Evolutionary conservation across 2,797 vertebrate genomes (phyloP), one percentile per base, ranked within the genome.

Genomic region (Chelon auratus): DNA sequence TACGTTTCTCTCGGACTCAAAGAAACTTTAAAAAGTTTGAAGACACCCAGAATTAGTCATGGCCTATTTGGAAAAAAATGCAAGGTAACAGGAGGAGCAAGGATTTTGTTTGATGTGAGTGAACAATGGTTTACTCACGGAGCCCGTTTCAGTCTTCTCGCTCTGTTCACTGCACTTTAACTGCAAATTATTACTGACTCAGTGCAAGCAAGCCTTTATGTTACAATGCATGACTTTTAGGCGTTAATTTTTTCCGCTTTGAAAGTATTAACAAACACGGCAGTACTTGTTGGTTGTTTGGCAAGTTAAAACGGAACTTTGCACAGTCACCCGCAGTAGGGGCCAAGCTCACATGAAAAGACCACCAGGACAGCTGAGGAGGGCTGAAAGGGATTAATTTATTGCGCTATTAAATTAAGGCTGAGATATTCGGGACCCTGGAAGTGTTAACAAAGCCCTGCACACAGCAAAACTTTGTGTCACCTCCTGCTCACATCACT

Each of bases 401-500:
- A 91, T 87, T 88, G 75, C 78, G 78, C 87, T 89, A 83, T 90
- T 85, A 91, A 92, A 90, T 83, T 52, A 89, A 90, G 82, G 69
- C 82, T 72, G 53, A 78, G 80, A 87, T 89, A 82, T 72, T 64
- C 22, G 15, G 66, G 52, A 55, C 54, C 57, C 51, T 75, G 82
- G 82, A 88, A 86, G 85, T 88, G 85, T 90, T 90, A 90, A 93
- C 87, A 92, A 90, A 89, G 89, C 83, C 80, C 66, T 20, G 88
- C 86, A 85, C 82, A 90, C 85, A 91, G 87, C 72, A 20, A 75
- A 88, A 90, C 75, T 82, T 88, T 72, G 56, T 89, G 91, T 92
- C 89, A 85, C 90, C 91, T 90, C 81, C 91, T 90, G 90, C 89
- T 93, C 92, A 92, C 87, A 90, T 93, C 92, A 92, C 87, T 93